Evolutionary conservation across 2,888 invertebrate genomes (phyloP).

Genomic region (Helleia helle): DNA sequence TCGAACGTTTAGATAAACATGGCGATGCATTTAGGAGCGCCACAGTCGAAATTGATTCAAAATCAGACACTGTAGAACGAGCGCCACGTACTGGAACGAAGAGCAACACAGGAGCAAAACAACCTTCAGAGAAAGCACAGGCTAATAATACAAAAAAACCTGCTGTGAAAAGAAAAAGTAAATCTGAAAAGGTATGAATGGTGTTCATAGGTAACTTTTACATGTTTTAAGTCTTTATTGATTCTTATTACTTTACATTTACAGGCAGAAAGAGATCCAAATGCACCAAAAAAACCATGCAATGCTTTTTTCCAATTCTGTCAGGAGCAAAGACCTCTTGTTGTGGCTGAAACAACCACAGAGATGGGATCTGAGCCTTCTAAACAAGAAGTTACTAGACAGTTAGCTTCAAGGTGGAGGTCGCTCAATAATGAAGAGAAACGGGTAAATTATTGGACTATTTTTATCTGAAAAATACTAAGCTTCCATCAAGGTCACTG

Average conservation of each 20-base stretch:
- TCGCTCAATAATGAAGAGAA: conserved; percentile 79
- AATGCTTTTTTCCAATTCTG: conserved; percentile 89
- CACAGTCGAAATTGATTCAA: conserved; percentile 71
- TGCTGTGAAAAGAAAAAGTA: conserved; percentile 73
- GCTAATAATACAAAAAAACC: conserved; percentile 46
- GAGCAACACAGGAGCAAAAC: conserved; percentile 37
- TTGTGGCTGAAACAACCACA: conserved; percentile 77
- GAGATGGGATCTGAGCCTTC: conserved; percentile 79
- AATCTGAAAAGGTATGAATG: conserved; percentile 68
- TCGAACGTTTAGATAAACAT: conserved; percentile 79
- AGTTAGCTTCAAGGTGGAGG: conserved; percentile 83
- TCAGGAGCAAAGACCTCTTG: conserved; percentile 83
- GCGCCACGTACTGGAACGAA: conserved; percentile 29
- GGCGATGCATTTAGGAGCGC: conserved; percentile 80
- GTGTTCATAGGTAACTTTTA: conserved; percentile 3
- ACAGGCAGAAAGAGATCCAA: conserved; percentile 76
- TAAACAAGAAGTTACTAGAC: conserved; percentile 83
- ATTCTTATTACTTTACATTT: conserved; percentile 19
- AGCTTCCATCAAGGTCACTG: too few relatives aligned
- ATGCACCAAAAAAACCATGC: conserved; percentile 85
- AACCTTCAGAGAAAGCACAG: conserved; percentile 48
- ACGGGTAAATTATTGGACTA: conserved; percentile 60
- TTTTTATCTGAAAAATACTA: too few relatives aligned
- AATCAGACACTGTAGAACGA: conserved; percentile 40
- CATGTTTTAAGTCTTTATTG: conserved; percentile 1